A percentile compares a stretch with the other conserved stretches of the same genome.
phyloP scores from a whole-genome alignment of 1,140 invertebrate species.

The Drepana arcuata region DNA sequence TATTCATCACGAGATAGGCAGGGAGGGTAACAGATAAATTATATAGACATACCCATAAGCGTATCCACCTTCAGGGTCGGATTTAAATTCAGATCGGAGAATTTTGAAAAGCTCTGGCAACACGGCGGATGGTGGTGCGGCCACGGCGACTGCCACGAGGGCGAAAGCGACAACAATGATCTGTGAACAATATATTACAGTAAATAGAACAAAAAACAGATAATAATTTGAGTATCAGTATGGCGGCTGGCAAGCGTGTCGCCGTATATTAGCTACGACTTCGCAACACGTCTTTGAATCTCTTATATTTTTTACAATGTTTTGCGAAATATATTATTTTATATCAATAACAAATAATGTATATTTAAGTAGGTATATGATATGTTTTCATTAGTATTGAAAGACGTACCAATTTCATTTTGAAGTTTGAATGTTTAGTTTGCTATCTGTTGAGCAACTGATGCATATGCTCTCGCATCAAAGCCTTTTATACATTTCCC shows the following conservation, averaged over 20 bases:
- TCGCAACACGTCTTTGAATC: too few relatives aligned
- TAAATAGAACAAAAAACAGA: too few relatives aligned
- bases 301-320: background rate
- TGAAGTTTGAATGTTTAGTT: conserved; percentile 37
- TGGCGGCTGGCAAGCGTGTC: too few relatives aligned
- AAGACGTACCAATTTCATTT: conserved; percentile 59
- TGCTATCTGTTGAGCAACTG: conserved; percentile 51
- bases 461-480: conserved; percentile 32
- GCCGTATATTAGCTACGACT: too few relatives aligned
- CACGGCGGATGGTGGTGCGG: conserved; percentile 19
- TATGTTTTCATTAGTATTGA: background rate
- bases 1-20: too few relatives aligned
- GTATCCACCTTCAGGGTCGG: conserved; percentile 47
- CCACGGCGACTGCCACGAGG: conserved; percentile 38
- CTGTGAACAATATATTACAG: too few relatives aligned
- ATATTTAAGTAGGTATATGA: background rate
- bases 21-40: too few relatives aligned
- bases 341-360: background rate
- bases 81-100: conserved; percentile 43
- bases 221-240: too few relatives aligned
- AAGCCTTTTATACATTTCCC: conserved; percentile 69
- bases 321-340: background rate
- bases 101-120: conserved; percentile 31
- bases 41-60: conserved; percentile 30
- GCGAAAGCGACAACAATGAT: conserved; percentile 52